Conservation (phyloP, 1,140 invertebrate genomes). For the Ceratosolen solmsi region DNA sequence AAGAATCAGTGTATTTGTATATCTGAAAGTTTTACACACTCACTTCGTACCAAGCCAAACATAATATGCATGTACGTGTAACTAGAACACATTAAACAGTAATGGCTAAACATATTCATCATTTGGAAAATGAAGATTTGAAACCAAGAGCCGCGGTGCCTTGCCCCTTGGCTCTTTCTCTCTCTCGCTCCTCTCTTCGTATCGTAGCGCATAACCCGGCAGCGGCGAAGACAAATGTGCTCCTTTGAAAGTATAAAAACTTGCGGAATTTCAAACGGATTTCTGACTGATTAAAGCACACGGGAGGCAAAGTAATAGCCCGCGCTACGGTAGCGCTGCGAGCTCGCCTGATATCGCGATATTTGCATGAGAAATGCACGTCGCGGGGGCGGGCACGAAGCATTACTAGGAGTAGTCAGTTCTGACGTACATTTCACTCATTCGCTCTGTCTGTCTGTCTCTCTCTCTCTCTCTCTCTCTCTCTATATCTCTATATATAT, state of each 20-base stretch:
- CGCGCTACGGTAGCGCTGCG: neutral
- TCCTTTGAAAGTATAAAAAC: slow-evolving; percentile 44
- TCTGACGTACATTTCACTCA: slow-evolving; percentile 48
- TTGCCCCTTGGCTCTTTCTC: no score
- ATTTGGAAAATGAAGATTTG: slow-evolving; percentile 30
- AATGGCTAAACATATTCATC: slow-evolving; percentile 29
- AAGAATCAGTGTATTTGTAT: neutral
- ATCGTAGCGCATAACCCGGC: neutral
- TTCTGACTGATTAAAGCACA: slow-evolving; percentile 45
- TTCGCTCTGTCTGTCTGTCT: neutral
- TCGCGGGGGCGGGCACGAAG: slow-evolving; percentile 49
- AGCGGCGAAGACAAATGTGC: slow-evolving; percentile 30
- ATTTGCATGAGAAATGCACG: slow-evolving; percentile 58
- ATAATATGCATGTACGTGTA: neutral
- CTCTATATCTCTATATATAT: no score
- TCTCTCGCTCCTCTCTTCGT: neutral
- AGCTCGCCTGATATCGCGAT: slow-evolving; percentile 53
- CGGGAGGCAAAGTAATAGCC: slow-evolving; percentile 43
- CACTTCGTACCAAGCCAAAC: neutral
- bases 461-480: neutral
- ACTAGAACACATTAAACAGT: neutral
- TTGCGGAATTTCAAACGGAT: slow-evolving; percentile 29
- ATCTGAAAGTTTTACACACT: neutral
- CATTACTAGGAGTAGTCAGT: slow-evolving; percentile 51
- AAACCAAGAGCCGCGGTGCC: neutral